Base-by-base conservation (phyloP, 1,140 invertebrate species). In the Zelostemma sp. region DNA sequence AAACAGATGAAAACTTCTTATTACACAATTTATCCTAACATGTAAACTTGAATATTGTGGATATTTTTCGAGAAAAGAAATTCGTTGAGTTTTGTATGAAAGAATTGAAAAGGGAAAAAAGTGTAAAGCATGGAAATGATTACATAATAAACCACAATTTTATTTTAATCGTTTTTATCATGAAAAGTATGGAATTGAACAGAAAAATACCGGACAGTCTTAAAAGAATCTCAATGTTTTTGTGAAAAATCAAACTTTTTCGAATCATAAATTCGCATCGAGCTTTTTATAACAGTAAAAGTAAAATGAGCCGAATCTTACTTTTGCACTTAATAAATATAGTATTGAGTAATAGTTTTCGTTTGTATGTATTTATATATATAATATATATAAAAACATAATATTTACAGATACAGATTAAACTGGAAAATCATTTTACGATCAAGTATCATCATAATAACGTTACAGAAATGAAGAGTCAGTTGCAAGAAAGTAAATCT, bases 301-400 rank as follows among this genome's bases (percentile, higher is more conserved):
- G 77, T 80, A 82, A 81, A 82, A 81, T 78, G 76, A 82, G 77
- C 74, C 70, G 77, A 81, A 81, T 81, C 73, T 78, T 75, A 77
- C 73, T 76, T 79, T 55, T 75, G 53, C 79, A 78, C 69, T 84
- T 76, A 78, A 82, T 81, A 81, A 81, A 82, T 82, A 84, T 80
- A 79, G 77, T 75, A 76, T 69, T 66, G 72, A 77, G 67, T 80
- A 79, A 73, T 77, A 76, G 65, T 25, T 79, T 74, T 76, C 60
- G 55, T 73, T 79, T 17, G 48, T 71, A 72, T 72, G 56, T 76
- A 68, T 71, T 53, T 73, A 66, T 70, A 69, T 67, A 65, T 57
- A 45, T 65, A 77, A 72, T 79, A 73, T 78, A 83, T 84, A 83
- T 82, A 85, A 80, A 84, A 85, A 84, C 81, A 83, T 82, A 85